Conservation (phyloP, 2,113 vertebrate species). For the Seriola aureovittata region DNA sequence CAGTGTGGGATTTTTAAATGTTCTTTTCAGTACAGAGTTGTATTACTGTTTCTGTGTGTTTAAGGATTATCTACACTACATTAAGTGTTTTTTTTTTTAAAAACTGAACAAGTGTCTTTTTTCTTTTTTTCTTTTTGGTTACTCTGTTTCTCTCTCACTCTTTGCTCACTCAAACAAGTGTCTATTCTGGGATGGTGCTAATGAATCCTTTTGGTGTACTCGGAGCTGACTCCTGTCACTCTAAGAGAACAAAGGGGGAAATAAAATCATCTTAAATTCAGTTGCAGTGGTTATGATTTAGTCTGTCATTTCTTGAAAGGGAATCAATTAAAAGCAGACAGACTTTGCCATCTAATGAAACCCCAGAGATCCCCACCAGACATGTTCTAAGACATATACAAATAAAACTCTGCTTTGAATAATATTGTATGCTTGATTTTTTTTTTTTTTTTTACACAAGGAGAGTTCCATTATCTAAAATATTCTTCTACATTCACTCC, state of each 20-base stretch:
- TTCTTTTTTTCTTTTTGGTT: background rate
- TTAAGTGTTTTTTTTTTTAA: conserved; percentile 24
- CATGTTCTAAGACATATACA: no score
- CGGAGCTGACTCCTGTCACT: background rate
- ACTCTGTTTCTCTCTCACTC: background rate
- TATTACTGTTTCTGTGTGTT: conserved; percentile 35
- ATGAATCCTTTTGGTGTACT: background rate
- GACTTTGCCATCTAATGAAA: background rate
- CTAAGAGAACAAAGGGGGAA: background rate
- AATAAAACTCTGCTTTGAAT: no score
- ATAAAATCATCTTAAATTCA: background rate
- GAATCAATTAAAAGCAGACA: background rate
- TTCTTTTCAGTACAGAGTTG: conserved; percentile 13
- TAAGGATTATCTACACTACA: conserved; percentile 24
- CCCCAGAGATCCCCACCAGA: background rate
- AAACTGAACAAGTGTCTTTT: background rate
- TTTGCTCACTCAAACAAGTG: conserved; percentile 4
- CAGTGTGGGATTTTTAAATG: conserved; percentile 38
- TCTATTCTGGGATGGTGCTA: background rate
- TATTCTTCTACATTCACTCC: no score
- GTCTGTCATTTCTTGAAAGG: background rate
- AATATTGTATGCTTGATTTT: no score
- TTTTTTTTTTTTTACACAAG: no score
- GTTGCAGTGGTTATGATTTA: background rate
- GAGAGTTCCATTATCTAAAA: no score